Evolutionary conservation across 2,888 invertebrate species (phyloP), one percentile per base, ranked within the genome.

Genomic region (Hemithea aestivaria): DNA sequence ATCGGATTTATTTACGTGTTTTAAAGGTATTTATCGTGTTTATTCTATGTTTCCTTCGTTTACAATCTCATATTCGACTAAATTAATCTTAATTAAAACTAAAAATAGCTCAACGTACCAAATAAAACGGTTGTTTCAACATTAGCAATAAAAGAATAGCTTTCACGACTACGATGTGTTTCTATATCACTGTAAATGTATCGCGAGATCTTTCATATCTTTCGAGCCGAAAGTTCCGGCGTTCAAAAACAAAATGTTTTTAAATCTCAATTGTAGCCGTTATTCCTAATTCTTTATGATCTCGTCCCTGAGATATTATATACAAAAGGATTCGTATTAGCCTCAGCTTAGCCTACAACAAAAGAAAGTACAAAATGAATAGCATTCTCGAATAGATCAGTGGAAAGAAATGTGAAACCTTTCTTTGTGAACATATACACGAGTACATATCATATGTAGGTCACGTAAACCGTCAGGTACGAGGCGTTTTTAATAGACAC

Each of bases 401-500:
- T 27, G 30, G 35, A 27, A 35, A 48, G 44, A 45, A 58, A 56
- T 41, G 37, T 53, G 40, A 51, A 52, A 57, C 57, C 35, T 44
- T 49, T 46, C 46, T 41, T 45, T 40, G 47, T 35, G 31, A 37
- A 46, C 23, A 9, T 6, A 28, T 26, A 41, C 30, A 34, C 3
- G 16, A 2, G 5, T 16, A 16, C 5, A 16, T 16, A 16, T 16
- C 2, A 47, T 47, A 68, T 59, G 51, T 66, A 62, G 70, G 68
- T 66, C 69, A 68, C 62, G 59, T 44, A 45, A 61, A 58, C 51
- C 41, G 37, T 48, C 62, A 67, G 66, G 67, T 66, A 66, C 2
- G 16, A 16, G 3, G 52, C 47, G 63, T 68, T 74, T 67, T 64
- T 66, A 69, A 66, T 67, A 73, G 66, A 65, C 53, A 53, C 41